Conservation (phyloP, 2,888 invertebrate species). For the Digitonthophagus gazella region DNA sequence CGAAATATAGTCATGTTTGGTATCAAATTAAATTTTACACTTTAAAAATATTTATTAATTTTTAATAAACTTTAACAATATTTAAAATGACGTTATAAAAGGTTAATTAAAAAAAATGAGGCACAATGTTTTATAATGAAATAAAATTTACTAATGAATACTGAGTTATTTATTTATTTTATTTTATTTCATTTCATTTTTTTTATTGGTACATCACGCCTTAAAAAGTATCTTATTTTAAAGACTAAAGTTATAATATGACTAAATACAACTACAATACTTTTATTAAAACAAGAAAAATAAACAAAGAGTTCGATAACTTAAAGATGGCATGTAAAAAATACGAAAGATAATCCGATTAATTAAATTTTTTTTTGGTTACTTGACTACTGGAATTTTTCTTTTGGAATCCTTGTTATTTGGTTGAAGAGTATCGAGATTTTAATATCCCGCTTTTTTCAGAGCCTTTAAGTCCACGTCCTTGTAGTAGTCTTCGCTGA, state of each 20-base stretch:
- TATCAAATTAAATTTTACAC: no score
- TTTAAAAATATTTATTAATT: no score
- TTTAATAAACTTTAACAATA: no score
- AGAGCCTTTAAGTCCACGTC: conserved; percentile 85
- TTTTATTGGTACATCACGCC: background rate
- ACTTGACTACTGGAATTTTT: background rate
- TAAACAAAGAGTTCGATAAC: background rate
- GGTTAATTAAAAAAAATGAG: no score
- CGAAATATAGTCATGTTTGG: no score
- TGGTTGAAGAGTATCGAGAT: background rate
- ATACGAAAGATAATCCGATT: background rate
- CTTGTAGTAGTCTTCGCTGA: conserved; percentile 90
- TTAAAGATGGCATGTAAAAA: background rate
- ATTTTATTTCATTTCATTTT: no score
- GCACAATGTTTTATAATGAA: no score
- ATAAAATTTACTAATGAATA: no score
- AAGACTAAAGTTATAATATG: background rate
- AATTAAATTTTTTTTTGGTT: background rate
- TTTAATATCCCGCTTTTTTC: conserved; percentile 73
- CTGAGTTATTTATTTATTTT: no score
- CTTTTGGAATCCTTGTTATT: background rate
- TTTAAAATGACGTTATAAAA: no score
- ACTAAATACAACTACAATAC: background rate
- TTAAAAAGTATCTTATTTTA: background rate
- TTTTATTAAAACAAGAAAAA: background rate